Evolutionary conservation across 2,797 vertebrate species (phyloP).

Genomic region (Vireo griseus): DNA sequence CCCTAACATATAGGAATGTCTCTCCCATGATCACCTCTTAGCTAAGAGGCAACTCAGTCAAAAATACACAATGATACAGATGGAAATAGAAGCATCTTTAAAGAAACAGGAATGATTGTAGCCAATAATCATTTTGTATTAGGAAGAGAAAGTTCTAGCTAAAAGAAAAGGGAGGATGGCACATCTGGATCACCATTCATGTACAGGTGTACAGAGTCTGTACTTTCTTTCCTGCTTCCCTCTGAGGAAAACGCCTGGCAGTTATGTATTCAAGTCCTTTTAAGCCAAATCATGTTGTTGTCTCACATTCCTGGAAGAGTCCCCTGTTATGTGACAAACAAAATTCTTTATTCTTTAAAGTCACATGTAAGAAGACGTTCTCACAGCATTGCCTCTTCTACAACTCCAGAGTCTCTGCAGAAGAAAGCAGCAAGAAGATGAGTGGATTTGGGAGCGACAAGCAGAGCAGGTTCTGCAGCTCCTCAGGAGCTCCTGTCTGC

Average conservation of each 20-base stretch:
- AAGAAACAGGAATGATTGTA: not conserved
- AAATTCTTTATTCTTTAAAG: not conserved
- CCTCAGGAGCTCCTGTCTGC: not conserved
- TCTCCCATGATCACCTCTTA: not conserved
- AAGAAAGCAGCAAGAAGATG: not conserved
- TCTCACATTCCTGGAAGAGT: not conserved
- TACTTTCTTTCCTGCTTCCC: not conserved
- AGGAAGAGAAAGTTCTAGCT: not conserved
- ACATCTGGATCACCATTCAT: not conserved
- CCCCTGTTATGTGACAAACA: not conserved
- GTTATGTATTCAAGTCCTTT: not conserved
- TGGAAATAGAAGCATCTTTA: not conserved
- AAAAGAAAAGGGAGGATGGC: not conserved
- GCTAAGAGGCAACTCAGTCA: not conserved
- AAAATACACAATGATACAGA: not conserved
- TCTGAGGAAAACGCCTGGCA: not conserved
- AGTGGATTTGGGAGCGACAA: not conserved
- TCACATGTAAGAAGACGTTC: not conserved
- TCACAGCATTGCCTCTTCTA: not conserved
- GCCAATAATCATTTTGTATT: not conserved
- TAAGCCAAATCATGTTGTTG: not conserved
- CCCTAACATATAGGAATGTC: not conserved
- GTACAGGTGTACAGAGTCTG: fast-evolving
- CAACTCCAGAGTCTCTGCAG: not conserved
- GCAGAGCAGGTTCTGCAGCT: not conserved